Evolutionary conservation across 2,113 vertebrate genomes (phyloP), one percentile per base, ranked within the genome.

Genomic region (Mesitornis unicolor): DNA sequence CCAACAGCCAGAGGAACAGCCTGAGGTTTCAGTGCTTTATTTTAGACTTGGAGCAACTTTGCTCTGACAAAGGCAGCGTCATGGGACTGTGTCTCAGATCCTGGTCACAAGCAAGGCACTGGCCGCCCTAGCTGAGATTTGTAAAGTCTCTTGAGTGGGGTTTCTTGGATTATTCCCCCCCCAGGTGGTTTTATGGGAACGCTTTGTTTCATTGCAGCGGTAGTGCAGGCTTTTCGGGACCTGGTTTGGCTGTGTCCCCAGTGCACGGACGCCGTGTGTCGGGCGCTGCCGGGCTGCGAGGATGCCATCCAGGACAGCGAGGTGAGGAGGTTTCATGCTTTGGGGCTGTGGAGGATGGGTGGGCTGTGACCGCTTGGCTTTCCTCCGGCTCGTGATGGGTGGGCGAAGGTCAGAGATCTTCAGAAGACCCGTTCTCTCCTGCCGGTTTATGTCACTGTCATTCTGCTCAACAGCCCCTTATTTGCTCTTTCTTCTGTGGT

Each of bases 231-330:
- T 3, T 99, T 99, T 95, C 98, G 99, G 53, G 99, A 99, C 97
- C 98, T 99, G 97, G 98, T 98, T 6, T 99, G 99, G 99, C 97
- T 99, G 90, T 99, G 99, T 96, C 99, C 99, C 51, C 99, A 99
- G 97, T 99, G 99, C 94, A 98, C 97, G 0, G 95, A 98, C 11
- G 97, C 98, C 0, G 99, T 99, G 91, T 99, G 99, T 93, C 94
- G 43, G 85, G 98, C 98, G 4, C 96, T 99, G 21, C 98, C 98
- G 10, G 97, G 98, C 94, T 99, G 99, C 56, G 99, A 99, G 84
- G 99, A 99, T 33, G 94, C 48, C 35, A 98, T 99, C 94, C 99
- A 99, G 96, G 99, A 99, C 54, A 98, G 97, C 1, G 99, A 99
- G 98, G 99, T 99, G 90, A 94, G 96, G 22, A 9, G 35, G 25